Percentiles rank a stretch among this genome's conserved stretches.
Conservation (phyloP, 2,797 vertebrate species). For the Lepilemur ruficaudatus region DNA sequence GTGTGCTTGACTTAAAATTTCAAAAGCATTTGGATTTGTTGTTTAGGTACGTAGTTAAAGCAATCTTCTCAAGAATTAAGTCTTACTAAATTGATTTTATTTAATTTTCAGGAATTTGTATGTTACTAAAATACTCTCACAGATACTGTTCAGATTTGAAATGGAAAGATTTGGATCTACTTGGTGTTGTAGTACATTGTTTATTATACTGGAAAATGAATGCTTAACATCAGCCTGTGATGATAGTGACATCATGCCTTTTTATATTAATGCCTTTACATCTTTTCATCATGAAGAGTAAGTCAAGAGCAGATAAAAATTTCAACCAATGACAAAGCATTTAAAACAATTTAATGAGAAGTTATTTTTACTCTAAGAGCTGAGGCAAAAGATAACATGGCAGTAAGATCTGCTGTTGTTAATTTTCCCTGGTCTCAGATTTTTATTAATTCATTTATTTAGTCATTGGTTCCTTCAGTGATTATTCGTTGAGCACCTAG, state of each 20-base stretch:
- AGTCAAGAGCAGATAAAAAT: not conserved
- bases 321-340: not conserved
- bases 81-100: not conserved
- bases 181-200: not conserved
- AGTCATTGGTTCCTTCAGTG: not conserved
- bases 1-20: not conserved
- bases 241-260: not conserved
- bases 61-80: not conserved
- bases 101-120: not conserved
- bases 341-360: not conserved
- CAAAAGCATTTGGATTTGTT: constrained; percentile 4
- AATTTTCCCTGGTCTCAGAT: not conserved
- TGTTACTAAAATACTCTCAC: not conserved
- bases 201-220: not conserved
- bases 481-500: not conserved
- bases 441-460: not conserved
- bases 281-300: not conserved
- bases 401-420: not conserved
- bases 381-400: not conserved
- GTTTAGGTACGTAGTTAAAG: not conserved
- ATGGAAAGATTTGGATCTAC: not conserved
- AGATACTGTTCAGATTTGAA: not conserved
- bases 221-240: not conserved
- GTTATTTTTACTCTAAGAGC: not conserved
- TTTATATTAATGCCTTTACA: not conserved